Percentiles rank a stretch among this genome's conserved stretches.
Evolutionary conservation across 2,113 vertebrate species (phyloP).

Genomic region (Tupaia chinensis): DNA sequence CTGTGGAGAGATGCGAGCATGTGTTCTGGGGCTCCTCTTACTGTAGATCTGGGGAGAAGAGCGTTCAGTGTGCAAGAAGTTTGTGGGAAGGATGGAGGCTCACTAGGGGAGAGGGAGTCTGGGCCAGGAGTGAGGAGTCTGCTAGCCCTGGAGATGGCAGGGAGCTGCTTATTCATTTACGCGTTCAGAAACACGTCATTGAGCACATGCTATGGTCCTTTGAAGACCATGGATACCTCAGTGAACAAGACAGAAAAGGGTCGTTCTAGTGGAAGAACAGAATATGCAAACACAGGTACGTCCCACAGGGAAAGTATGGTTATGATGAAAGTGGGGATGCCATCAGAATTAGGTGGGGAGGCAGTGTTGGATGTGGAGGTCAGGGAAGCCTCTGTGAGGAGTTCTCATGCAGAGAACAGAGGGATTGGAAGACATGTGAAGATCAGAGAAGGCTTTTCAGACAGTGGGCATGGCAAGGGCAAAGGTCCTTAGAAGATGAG

Average conservation of each 20-base stretch:
- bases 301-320: neutral
- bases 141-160: neutral
- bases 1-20: neutral
- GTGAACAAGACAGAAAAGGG: slow-evolving; percentile 16
- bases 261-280: neutral
- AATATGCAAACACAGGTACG: neutral
- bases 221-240: neutral
- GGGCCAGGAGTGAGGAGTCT: neutral
- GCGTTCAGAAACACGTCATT: neutral
- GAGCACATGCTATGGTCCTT: neutral
- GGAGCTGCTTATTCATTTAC: neutral
- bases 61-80: neutral
- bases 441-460: neutral
- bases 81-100: slow-evolving; percentile 16
- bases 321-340: neutral
- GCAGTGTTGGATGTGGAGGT: neutral
- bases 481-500: neutral
- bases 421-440: neutral
- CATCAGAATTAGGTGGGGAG: neutral
- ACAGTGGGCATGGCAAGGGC: neutral
- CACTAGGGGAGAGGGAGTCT: neutral
- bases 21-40: slow-evolving; percentile 6
- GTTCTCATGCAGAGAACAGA: neutral
- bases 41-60: neutral
- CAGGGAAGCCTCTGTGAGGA: neutral